Evolutionary conservation across 1,140 invertebrate species (phyloP), one percentile per base, ranked within the genome.

Genomic region (Habropoda laboriosa): DNA sequence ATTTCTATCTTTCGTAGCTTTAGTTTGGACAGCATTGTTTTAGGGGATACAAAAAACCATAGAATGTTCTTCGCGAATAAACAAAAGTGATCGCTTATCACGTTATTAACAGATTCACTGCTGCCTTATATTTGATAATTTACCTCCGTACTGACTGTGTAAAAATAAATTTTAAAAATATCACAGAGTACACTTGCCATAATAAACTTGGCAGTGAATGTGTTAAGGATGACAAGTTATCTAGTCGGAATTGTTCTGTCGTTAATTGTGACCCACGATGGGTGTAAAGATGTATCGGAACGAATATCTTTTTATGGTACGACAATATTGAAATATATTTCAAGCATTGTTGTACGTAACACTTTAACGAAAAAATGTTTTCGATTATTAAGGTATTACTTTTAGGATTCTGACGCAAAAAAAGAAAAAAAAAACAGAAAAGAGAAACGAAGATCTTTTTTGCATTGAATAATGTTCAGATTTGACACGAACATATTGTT

Each of bases 11-110:
- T 18, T 24, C 6, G 5, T 53, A 68, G 49, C 16, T 53, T 70
- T 53, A 53, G 7, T 67, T 67, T 24, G 49, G 49, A 70, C 49
- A 53, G 66, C 66, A 38, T 53, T 67, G 30, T 27, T 40, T 70
- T 27, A 8, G 5, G 21, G 5, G 47, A 21, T 18, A 21, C n/a
- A 16, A 60, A 53, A n/a, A 47, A 32, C n/a, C 51, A 32, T n/a
- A 24, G n/a, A 72, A 78, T 89, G 90, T 76, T 85, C 79, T 79
- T 83, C 80, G 87, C 60, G 79, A 83, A 80, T 82, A 58, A 86
- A 80, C 67, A 49, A 71, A 74, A 73, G 80, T n/a, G 47, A 64
- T 75, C 47, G 47, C 47, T 51, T 64, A 58, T 66, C 64, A 42
- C 53, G 32, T 77, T 77, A 70, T 77, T 68, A 77, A 71, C 75